Percentiles rank a stretch among this genome's conserved stretches.
phyloP scores from a whole-genome alignment of 2,888 invertebrate genomes.

The Eristalis tenax region DNA sequence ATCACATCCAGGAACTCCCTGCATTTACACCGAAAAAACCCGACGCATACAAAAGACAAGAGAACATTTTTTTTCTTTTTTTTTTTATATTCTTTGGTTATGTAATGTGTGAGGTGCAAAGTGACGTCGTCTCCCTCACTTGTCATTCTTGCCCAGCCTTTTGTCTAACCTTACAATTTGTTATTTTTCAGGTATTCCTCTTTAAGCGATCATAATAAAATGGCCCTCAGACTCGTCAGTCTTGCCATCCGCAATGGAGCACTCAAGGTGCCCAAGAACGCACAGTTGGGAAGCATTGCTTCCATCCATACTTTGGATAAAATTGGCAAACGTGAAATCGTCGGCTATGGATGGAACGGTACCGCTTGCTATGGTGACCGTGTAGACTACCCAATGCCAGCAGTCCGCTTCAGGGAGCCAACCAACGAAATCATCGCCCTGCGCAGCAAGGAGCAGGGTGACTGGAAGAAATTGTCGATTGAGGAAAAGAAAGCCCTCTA shows the following conservation, averaged over 20 bases:
- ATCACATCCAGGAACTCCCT: neutral
- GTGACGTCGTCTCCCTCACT: constrained; percentile 34
- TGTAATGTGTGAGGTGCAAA: constrained; percentile 49
- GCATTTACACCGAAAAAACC: neutral
- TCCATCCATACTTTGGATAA: constrained; percentile 79
- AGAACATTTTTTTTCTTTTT: neutral
- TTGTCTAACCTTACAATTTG: constrained; percentile 31
- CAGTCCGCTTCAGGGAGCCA: constrained; percentile 90
- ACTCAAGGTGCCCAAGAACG: constrained; percentile 74
- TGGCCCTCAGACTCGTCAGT: constrained; percentile 78
- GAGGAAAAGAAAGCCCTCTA: constrained; percentile 98
- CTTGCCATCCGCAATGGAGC: constrained; percentile 76
- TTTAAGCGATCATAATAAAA: constrained; percentile 63
- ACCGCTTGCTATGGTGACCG: constrained; percentile 90
- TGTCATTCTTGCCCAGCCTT: constrained; percentile 6
- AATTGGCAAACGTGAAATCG: constrained; percentile 94
- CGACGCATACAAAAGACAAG: neutral
- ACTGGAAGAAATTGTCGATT: constrained; percentile 94
- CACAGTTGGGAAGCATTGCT: constrained; percentile 77
- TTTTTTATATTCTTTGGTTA: constrained; percentile 52
- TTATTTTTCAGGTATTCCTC: constrained; percentile 11
- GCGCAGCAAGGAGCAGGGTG: constrained; percentile 96
- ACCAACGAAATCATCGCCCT: constrained; percentile 89
- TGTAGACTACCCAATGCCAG: constrained; percentile 92
- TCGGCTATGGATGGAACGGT: constrained; percentile 94